Conservation (phyloP, 2,888 invertebrate genomes). For the Cheilosia scutellata region DNA sequence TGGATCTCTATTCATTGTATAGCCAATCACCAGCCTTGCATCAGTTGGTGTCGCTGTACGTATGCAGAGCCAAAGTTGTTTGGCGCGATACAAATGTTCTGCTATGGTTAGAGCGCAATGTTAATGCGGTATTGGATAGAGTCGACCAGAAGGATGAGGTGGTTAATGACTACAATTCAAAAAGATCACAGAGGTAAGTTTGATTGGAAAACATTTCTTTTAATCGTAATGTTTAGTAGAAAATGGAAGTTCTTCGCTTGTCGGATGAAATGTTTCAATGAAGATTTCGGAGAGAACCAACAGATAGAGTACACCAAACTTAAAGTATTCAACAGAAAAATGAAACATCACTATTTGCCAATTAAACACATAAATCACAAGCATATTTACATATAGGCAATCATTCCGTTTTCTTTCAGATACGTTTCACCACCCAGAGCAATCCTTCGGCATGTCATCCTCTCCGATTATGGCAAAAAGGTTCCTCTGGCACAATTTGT, state of each 20-base stretch:
- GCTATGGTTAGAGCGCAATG: constrained; percentile 91
- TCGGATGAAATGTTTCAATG: no score
- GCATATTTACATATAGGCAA: not conserved
- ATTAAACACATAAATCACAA: not conserved
- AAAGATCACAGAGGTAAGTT: constrained; percentile 85
- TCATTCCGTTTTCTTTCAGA: not conserved
- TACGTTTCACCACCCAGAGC: constrained; percentile 82
- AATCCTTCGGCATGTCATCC: constrained; percentile 83
- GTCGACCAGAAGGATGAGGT: constrained; percentile 87
- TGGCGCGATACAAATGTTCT: constrained; percentile 92
- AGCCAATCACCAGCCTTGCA: constrained; percentile 88
- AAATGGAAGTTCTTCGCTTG: no score
- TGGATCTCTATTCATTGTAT: constrained; percentile 15
- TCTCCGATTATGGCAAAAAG: constrained; percentile 85
- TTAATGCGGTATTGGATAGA: constrained; percentile 87
- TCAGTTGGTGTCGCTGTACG: constrained; percentile 90
- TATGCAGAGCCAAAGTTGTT: constrained; percentile 89
- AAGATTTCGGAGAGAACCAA: no score
- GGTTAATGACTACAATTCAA: constrained; percentile 87
- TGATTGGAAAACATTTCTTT: no score
- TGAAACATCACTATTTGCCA: no score
- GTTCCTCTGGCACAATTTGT: constrained; percentile 84
- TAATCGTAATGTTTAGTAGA: no score
- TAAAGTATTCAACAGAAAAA: no score
- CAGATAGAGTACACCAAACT: no score